Percentiles rank a stretch among this genome's conserved stretches.
Conservation (phyloP, 2,113 vertebrate species). For the Vanacampus margaritifer region DNA sequence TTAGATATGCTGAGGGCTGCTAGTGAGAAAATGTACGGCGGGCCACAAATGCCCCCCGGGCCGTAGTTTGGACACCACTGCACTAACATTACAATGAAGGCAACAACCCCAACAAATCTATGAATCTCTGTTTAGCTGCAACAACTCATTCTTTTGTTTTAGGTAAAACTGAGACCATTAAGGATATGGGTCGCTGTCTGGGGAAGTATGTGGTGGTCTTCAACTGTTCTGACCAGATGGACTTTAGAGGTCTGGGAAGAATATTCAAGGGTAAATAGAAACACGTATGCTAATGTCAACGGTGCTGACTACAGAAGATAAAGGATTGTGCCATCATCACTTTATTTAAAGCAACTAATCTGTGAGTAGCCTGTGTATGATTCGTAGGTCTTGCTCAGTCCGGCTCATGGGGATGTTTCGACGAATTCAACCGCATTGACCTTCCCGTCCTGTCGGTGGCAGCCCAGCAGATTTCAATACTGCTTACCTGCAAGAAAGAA, state of each 20-base stretch:
- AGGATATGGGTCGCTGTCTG: slow-evolving; percentile 95
- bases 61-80: too few species aligned
- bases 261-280: slow-evolving; percentile 87
- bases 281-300: not conserved
- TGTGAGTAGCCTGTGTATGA: slow-evolving; percentile 12
- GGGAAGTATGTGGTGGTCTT: slow-evolving; percentile 98
- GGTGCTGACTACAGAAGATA: not conserved
- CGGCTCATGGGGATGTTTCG: slow-evolving; percentile 98
- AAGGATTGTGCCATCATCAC: not conserved
- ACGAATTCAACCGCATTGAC: slow-evolving; percentile 96
- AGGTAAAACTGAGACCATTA: slow-evolving; percentile 93
- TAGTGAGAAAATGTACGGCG: too few species aligned
- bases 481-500: slow-evolving; percentile 93
- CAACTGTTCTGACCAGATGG: slow-evolving; percentile 98
- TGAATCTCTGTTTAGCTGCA: slow-evolving; percentile 5
- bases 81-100: too few species aligned
- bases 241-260: slow-evolving; percentile 93
- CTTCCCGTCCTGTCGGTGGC: slow-evolving; percentile 94
- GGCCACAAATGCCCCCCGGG: too few species aligned
- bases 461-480: slow-evolving; percentile 92
- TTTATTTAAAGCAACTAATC: rapidly evolving
- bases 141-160: slow-evolving; percentile 15
- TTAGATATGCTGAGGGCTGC: too few species aligned
- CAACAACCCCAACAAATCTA: not conserved
- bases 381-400: slow-evolving; percentile 90